Conservation (phyloP, 2,888 invertebrate species). For the Malacosoma neustria region DNA sequence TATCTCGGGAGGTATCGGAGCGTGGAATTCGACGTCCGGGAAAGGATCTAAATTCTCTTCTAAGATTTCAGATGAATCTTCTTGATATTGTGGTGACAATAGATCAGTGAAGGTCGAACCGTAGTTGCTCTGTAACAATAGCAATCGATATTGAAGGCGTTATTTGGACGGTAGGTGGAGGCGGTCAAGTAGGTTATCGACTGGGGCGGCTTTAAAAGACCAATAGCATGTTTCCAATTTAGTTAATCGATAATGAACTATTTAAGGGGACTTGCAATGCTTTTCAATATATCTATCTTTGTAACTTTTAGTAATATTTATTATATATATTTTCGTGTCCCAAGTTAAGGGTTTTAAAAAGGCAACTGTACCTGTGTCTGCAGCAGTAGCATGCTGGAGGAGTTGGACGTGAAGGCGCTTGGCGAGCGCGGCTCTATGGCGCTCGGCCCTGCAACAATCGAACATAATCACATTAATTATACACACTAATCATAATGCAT, state of each 20-base stretch:
- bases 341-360: no score
- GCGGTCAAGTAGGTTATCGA: conserved; percentile 21
- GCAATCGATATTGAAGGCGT: conserved; percentile 59
- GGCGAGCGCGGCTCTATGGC: conserved; percentile 73
- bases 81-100: conserved; percentile 82
- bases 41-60: conserved; percentile 85
- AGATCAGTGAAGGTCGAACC: conserved; percentile 87
- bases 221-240: conserved; percentile 34
- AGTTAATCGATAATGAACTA: background rate
- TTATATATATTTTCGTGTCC: no score
- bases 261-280: no score
- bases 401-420: conserved; percentile 72
- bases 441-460: conserved; percentile 71
- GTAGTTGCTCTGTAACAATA: conserved; percentile 81
- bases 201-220: conserved; percentile 50
- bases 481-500: conserved; percentile 3
- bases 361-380: conserved; percentile 94
- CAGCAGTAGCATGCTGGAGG: conserved; percentile 94
- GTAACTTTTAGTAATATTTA: no score
- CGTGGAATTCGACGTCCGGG: conserved; percentile 78
- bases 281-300: no score
- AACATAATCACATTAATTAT: conserved; percentile 23
- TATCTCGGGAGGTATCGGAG: conserved; percentile 53
- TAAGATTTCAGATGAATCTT: conserved; percentile 80
- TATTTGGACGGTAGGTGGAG: conserved; percentile 46